Base-by-base conservation (phyloP, 2,797 vertebrate species). In the Cottoperca gobio region DNA sequence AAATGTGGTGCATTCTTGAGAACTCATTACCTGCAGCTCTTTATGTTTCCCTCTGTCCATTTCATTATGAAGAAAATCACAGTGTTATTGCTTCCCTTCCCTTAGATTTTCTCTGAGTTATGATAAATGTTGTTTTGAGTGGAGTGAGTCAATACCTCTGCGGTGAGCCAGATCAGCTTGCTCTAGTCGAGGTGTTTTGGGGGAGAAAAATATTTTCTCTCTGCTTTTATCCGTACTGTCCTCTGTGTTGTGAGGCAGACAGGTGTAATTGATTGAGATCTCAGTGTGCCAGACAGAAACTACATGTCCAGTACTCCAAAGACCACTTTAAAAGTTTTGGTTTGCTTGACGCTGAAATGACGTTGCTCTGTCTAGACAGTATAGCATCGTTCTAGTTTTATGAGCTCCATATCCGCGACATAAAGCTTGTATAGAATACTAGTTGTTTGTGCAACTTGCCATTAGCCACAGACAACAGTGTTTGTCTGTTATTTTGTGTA, bases 251-350 rank as follows among this genome's bases (percentile, higher is more conserved):
- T 69, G 55, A 37, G 80, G 64, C 54, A 77, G 83, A 84, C 75
- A 50, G 74, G 54, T 77, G 69, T 75, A 82, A 88, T 84, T 85
- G 83, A 89, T 81, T 78, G 75, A 86, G 69, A 85, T 55, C 76
- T 70, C 35, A 3, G 54, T 39, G 54, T 70, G 49, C 46, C 19
- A 14, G 68, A 68, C 40, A 48, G 49, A 82, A 71, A 68, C 28
- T 9, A 10, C 54, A 59, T 69, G 52, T 33, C 54, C 65, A 62
- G 24, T 33, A 5, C 48, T 67, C 52, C 26, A 9, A 69, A 71
- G 58, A 37, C 55, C 40, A 28, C 53, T 70, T 50, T 50, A 8
- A 70, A 55, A 70, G 54, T 49, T 62, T 52, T 19, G 39, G 11
- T 33, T n/a, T 13, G 21, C 43, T 58, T 58, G 23, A 49, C 3